Conservation (phyloP, 2,113 vertebrate genomes). For the Lophius piscatorius region DNA sequence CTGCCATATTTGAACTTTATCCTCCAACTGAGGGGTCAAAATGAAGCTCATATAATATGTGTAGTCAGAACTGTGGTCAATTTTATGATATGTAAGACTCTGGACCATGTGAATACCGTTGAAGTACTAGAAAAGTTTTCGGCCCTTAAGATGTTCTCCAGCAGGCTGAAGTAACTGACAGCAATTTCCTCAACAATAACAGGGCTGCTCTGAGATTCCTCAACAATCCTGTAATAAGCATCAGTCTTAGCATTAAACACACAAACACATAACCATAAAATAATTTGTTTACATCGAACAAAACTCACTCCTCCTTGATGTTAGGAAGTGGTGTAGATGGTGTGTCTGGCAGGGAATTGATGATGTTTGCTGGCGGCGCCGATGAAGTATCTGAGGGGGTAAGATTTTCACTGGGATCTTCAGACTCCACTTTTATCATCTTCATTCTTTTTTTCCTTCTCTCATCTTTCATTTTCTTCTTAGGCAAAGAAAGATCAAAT, state of each 20-base stretch:
- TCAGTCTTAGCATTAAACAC: background rate
- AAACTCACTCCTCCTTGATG: conserved; percentile 95
- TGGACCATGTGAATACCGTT: conserved; percentile 73
- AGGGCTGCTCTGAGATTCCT: conserved; percentile 87
- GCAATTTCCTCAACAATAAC: conserved; percentile 89
- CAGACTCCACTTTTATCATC: conserved; percentile 88
- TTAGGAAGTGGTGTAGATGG: conserved; percentile 81
- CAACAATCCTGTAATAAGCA: conserved; percentile 83
- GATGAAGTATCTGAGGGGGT: conserved; percentile 67
- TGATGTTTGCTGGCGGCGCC: conserved; percentile 50
- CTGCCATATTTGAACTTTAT: conserved; percentile 94
- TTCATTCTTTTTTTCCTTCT: conserved; percentile 91
- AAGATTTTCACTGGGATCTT: conserved; percentile 87
- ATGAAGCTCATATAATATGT: background rate
- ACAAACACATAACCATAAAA: background rate
- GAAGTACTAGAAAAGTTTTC: conserved; percentile 86
- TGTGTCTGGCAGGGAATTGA: conserved; percentile 76
- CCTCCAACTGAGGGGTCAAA: conserved; percentile 85
- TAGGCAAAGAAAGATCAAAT: conserved; percentile 88
- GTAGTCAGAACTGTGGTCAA: background rate
- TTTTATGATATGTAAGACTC: background rate
- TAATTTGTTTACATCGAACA: background rate
- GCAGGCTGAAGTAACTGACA: conserved; percentile 90
- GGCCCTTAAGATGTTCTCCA: conserved; percentile 88
- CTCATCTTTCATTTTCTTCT: conserved; percentile 92